Evolutionary conservation across 2,113 vertebrate genomes (phyloP).

Genomic region (Cottus gobio): DNA sequence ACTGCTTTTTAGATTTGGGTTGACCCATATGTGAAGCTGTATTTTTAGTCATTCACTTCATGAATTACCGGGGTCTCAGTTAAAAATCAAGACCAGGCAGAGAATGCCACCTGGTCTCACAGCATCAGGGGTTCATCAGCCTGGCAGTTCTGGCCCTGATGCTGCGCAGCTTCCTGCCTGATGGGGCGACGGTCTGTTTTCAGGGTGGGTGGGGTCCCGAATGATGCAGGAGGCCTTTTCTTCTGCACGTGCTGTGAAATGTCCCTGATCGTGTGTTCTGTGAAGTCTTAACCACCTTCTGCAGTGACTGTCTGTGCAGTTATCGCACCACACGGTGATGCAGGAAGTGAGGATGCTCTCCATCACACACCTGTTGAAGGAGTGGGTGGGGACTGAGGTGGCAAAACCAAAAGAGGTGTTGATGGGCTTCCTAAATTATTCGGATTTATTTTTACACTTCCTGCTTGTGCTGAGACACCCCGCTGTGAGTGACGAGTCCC

Average conservation of each 20-base stretch:
- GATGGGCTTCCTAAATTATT: neutral
- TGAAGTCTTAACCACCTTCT: neutral
- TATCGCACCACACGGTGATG: neutral
- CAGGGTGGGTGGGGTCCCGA: neutral
- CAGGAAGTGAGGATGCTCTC: neutral
- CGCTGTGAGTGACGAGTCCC: neutral
- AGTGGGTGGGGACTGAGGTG: neutral
- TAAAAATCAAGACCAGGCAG: no score
- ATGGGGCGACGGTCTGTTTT: neutral
- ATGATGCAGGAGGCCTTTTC: neutral
- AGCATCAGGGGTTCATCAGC: no score
- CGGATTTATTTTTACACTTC: neutral
- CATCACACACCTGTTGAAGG: neutral
- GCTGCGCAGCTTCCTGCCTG: neutral
- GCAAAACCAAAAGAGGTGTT: neutral
- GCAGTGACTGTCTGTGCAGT: neutral
- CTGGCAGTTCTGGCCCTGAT: neutral
- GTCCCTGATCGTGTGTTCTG: neutral
- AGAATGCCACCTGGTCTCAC: no score
- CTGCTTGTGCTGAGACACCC: neutral
- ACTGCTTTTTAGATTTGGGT: no score
- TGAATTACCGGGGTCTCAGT: no score
- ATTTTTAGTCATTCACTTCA: no score
- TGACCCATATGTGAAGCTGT: no score
- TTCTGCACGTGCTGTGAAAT: neutral